Conservation (phyloP, 1,140 invertebrate genomes). For the Aplysia californica region DNA sequence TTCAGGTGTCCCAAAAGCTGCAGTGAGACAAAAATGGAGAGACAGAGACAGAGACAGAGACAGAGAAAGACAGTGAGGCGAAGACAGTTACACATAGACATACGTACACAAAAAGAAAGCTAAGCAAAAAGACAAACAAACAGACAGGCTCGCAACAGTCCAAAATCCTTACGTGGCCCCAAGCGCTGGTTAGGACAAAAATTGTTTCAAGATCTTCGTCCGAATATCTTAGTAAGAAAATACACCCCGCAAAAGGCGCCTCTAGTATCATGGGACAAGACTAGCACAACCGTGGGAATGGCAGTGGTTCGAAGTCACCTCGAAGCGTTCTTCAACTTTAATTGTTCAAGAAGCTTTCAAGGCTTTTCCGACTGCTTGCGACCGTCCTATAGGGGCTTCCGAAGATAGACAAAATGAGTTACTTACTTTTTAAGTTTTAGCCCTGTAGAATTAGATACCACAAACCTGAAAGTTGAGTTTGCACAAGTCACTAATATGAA, state of each 20-base stretch:
- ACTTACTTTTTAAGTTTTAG: too few relatives aligned
- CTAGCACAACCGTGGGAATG: neutral
- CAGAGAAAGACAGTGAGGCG: slow-evolving; percentile 13
- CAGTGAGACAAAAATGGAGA: neutral
- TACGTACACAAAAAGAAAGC: neutral
- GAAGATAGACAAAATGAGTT: too few relatives aligned
- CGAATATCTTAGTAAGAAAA: too few relatives aligned
- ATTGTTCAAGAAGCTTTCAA: too few relatives aligned
- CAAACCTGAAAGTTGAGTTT: too few relatives aligned
- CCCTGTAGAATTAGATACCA: too few relatives aligned
- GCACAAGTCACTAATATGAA: too few relatives aligned
- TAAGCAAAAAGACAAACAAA: neutral
- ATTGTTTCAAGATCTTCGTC: too few relatives aligned
- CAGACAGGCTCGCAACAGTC: neutral
- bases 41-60: slow-evolving; percentile 1
- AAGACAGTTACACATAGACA: slow-evolving; percentile 5
- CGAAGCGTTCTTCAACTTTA: too few relatives aligned
- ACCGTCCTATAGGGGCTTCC: too few relatives aligned
- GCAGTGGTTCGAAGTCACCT: neutral
- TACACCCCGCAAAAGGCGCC: neutral
- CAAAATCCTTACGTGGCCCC: neutral
- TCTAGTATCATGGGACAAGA: neutral
- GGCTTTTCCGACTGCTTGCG: too few relatives aligned
- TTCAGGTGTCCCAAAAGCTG: neutral
- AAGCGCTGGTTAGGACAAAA: neutral